Percentiles rank a stretch among this genome's conserved stretches.
phyloP scores from a whole-genome alignment of 2,113 vertebrate species.

The Hydrochoerus hydrochaeris region DNA sequence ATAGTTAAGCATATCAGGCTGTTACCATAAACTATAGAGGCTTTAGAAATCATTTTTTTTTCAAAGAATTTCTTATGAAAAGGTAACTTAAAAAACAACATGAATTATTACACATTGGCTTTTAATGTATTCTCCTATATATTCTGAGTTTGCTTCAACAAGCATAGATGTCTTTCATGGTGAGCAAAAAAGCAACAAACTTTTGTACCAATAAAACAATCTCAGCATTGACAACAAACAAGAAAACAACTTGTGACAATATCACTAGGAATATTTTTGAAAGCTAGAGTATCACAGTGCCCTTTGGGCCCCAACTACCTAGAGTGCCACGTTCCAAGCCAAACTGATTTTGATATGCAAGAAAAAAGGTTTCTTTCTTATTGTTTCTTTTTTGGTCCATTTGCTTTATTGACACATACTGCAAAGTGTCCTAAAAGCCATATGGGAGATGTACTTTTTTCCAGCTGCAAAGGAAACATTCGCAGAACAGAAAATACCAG shows the following conservation, averaged over 20 bases:
- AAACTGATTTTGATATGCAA: conserved; percentile 46
- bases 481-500: conserved; percentile 72
- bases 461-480: conserved; percentile 72
- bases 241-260: background rate
- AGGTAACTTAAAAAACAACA: background rate
- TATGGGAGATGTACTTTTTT: conserved; percentile 61
- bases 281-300: background rate
- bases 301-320: background rate
- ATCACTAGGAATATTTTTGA: background rate
- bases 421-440: conserved; percentile 55
- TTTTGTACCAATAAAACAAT: background rate
- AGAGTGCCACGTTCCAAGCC: background rate
- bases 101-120: background rate
- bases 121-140: background rate
- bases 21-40: background rate
- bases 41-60: background rate
- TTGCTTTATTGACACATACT: conserved; percentile 62
- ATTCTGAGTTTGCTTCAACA: background rate
- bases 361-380: background rate
- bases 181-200: background rate
- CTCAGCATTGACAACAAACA: background rate
- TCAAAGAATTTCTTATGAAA: background rate
- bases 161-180: background rate
- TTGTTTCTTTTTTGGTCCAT: background rate
- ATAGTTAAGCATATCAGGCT: background rate